Conservation (phyloP, 2,888 invertebrate species). For the Artemia sinica region DNA sequence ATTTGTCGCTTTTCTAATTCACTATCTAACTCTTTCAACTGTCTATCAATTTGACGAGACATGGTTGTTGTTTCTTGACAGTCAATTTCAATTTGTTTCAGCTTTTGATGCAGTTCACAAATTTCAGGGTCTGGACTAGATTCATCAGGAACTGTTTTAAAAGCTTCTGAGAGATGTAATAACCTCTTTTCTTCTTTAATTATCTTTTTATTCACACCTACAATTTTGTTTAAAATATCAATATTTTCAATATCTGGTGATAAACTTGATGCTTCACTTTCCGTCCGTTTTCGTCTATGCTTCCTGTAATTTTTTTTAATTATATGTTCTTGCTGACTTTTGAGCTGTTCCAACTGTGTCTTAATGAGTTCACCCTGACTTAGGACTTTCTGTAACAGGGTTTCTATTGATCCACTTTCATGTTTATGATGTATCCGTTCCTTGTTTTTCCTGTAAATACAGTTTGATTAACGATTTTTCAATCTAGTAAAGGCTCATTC, state of each 20-base stretch:
- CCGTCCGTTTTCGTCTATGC: conserved; percentile 9
- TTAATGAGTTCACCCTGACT: not conserved
- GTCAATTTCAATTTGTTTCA: not conserved
- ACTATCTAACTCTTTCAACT: not conserved
- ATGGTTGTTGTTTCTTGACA: not conserved
- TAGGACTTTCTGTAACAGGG: conserved; percentile 7
- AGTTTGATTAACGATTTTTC: too few relatives aligned
- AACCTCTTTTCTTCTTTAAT: conserved; percentile 1
- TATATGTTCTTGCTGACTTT: not conserved
- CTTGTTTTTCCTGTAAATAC: not conserved
- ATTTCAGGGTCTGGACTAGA: conserved; percentile 12
- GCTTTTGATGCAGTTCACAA: not conserved
- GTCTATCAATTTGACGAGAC: not conserved
- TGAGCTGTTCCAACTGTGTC: conserved; percentile 1
- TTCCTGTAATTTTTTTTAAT: conserved; percentile 7
- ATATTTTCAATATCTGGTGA: not conserved
- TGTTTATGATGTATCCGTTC: not conserved
- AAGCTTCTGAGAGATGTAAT: not conserved
- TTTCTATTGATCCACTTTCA: not conserved
- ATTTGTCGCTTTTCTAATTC: not conserved
- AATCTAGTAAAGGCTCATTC: too few relatives aligned
- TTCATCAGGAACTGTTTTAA: not conserved
- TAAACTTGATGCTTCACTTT: not conserved
- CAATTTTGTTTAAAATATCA: not conserved
- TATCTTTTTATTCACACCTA: not conserved